Evolutionary conservation across 1,140 invertebrate species (phyloP).

Genomic region (Lordiphosa clarofinis): DNA sequence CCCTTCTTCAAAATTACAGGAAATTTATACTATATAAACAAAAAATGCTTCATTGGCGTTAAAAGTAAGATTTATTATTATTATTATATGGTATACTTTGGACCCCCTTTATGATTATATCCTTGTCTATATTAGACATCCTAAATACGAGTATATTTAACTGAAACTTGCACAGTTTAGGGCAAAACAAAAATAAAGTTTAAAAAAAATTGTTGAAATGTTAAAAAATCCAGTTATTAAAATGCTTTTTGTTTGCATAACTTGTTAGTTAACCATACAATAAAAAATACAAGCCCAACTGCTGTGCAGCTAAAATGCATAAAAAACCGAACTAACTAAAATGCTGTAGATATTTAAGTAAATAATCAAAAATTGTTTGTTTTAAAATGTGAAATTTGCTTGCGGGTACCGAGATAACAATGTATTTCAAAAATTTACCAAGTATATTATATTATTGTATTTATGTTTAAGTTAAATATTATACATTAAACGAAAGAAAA

Average conservation of each 20-base stretch:
- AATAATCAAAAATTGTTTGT: constrained; percentile 35
- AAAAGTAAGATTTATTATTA: constrained; percentile 32
- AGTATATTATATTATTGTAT: constrained; percentile 52
- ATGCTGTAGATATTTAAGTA: constrained; percentile 29
- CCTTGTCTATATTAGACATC: constrained; percentile 75
- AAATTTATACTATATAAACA: constrained; percentile 35
- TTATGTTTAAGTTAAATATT: constrained; percentile 60
- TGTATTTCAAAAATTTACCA: constrained; percentile 48
- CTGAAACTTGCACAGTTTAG: constrained; percentile 36
- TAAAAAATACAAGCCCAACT: constrained; percentile 8
- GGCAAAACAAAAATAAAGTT: constrained; percentile 23
- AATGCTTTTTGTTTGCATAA: constrained; percentile 20
- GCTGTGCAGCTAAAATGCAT: constrained; percentile 44
- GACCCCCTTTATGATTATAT: constrained; percentile 65
- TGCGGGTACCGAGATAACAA: constrained; percentile 52
- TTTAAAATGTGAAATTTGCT: constrained; percentile 50
- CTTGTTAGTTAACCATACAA: constrained; percentile 10
- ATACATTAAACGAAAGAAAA: constrained; percentile 17
- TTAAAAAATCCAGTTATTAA: constrained; percentile 20
- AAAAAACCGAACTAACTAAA: constrained; percentile 22
- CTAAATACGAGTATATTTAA: constrained; percentile 44
- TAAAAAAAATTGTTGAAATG: constrained; percentile 16
- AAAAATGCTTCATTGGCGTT: constrained; percentile 51
- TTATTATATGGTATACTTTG: constrained; percentile 53
- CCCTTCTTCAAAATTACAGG: constrained; percentile 52